Base-by-base conservation (phyloP, 2,113 vertebrate species). In the Litocranius walleri region DNA sequence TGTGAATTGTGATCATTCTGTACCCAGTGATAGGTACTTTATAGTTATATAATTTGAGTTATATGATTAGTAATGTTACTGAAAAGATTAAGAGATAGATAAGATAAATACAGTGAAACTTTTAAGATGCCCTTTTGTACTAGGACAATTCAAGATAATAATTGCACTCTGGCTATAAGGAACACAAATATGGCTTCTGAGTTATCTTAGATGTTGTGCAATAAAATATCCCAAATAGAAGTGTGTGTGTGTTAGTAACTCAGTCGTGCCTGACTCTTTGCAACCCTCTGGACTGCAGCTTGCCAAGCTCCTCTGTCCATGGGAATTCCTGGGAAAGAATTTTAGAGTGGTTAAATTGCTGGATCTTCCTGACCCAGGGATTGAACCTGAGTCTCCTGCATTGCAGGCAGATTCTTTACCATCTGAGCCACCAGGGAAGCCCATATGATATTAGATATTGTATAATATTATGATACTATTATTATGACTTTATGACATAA, bases 111-210 rank as follows among this genome's bases (percentile, higher is more conserved):
- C 56, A 92, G 36, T 43, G 45, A 94, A 94, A 33, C 5, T 50
- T 84, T 87, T 36, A 92, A 96, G n/a, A 92, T 96, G 29, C 5
- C 13, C 43, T 80, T 96, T 97, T 54, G 40, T 87, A 57, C 15
- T 74, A 84, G 50, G 88, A 40, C 11, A 74, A 64, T 84, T 80
- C 17, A 93, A 71, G 54, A 29, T 93, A 87, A 71, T 67, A 93
- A 90, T 80, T 96, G 36, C 29, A 59, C 77, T 93, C 91, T 85
- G 92, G 30, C 43, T 94, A n/a, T 21, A 92, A 93, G n/a, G 67
- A 93, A 78, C 13, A 93, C 5, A 89, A 29, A 90, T 45, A 57
- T 14, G 21, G 21, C 64, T 90, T 87, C 48, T 61, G 17, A 6
- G 43, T 71, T 94, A 88, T 93, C 52, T 61, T 61, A n/a, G 29